These are phyloP conservation scores for Campoletis sonorensis DNA, from an alignment of 1,140 invertebrate genomes.

Conservation along the genomic window DNA sequence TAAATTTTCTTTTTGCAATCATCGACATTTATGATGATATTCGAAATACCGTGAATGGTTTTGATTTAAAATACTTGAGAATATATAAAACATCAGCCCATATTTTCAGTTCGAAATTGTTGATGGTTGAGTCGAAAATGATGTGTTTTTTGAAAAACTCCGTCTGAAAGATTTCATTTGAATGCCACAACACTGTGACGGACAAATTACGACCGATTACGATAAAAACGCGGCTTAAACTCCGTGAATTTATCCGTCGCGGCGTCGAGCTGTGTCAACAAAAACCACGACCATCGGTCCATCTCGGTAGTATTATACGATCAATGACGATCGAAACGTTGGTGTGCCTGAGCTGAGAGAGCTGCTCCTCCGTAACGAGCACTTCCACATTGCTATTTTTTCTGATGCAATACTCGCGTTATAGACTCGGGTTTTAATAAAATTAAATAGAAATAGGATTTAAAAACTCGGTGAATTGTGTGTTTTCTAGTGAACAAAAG, in stretches of 20 bases:
- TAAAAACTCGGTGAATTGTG: conserved; percentile 14
- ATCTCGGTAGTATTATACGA: neutral
- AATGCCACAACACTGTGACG: no score
- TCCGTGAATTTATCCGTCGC: neutral
- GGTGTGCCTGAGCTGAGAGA: conserved; percentile 19
- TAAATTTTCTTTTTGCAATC: no score
- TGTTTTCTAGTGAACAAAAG: conserved; percentile 26
- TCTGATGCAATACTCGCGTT: conserved; percentile 35
- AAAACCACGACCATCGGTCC: neutral
- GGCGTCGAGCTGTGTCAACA: neutral
- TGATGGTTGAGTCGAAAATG: no score
- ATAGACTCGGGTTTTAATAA: neutral
- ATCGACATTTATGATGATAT: no score
- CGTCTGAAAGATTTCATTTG: no score
- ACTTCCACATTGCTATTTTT: conserved; percentile 44
- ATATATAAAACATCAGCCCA: no score
- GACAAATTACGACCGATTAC: no score
- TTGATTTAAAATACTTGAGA: no score
- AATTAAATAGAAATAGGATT: conserved; percentile 11
- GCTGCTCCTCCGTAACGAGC: conserved; percentile 14
- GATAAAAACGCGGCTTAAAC: no score
- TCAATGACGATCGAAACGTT: conserved; percentile 14
- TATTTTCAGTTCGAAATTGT: no score
- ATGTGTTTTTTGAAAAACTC: no score
- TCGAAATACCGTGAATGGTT: no score